Evolutionary conservation across 2,888 invertebrate species (phyloP), one percentile per base, ranked within the genome.

Genomic region (Hybos culiciformis): DNA sequence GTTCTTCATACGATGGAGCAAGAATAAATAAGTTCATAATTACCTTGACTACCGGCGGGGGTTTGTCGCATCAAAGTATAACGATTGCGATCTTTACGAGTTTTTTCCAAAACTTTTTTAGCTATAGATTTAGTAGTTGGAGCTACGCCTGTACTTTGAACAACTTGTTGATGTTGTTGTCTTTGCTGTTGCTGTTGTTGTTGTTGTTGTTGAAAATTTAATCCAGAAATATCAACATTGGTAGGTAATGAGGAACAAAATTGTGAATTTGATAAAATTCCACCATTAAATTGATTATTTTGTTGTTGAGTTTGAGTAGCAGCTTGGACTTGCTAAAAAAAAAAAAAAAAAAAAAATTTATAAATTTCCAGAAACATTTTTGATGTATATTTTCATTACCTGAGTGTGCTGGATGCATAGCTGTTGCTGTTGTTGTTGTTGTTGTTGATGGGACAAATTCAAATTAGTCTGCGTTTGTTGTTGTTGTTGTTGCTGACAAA

Each of bases 301-400:
- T 65, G 59, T 36, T 73, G 68, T 49, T 72, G 72, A 4, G 76
- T 76, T 56, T 78, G 77, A 2, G 77, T 77, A 15, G 74, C 74
- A 15, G 76, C 77, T 62, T 78, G 75, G 34, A 75, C 75, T 56
- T 75, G 73, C 54, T 71, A 67, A 29, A 40, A 15, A n/a, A 41
- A 36, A 11, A 20, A 50, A 39, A 32, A 7, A 17, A 37, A 24
- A 34, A 36, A 12, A 6, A 19, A 36, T 20, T 20, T 20, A 20
- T 32, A 36, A 36, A 36, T 12, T 5, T 2, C 12, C 5, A 18
- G 19, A 21, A 36, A 17, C 3, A 36, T n/a, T 36, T 11, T 34
- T 15, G 18, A 11, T 6, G 5, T 7, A n/a, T 18, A 3, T 6
- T 26, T 26, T 15, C 36, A 42, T 26, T 44, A 61, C 59, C 54